Evolutionary conservation across 2,888 invertebrate genomes (phyloP), one percentile per base, ranked within the genome.

Genomic region (Morpho helenor): DNA sequence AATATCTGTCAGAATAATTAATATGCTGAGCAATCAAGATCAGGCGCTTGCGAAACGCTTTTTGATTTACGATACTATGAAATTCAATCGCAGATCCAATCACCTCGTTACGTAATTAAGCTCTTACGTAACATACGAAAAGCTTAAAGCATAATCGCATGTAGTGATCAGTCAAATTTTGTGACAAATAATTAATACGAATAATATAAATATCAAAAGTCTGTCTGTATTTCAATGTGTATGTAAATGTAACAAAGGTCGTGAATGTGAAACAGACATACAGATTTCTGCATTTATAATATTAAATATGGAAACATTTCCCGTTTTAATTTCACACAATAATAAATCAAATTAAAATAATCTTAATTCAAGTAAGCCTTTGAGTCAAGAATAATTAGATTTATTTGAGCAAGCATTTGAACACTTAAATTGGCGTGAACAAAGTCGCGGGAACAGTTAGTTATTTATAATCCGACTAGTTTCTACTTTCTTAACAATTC

Each of bases 1-100:
- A 57, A 56, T 52, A 52, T 42, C 50, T 58, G 60, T 56, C 61
- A 58, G 61, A 52, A 60, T 63, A 52, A 52, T 52, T 60, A 60
- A 60, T 63, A 53, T 50, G 50, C 57, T 56, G 60, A 58, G 50
- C 60, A 60, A 63, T 60, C 56, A 58, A 39, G 44, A 56, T 39
- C 58, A 56, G 57, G 45, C 56, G 42, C 52, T 22, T 2, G 31
- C 10, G 47, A 41, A 47, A 49, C 48, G 55, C 43, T 60, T 57
- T 58, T 58, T 59, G 58, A 61, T 62, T 52, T 52, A 52, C 39
- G 45, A 8, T 10, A 10, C 22, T 31, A 39, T 45, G 52, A 5
- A 10, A 52, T 52, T 52, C 52, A 52, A 52, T 52, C 16, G 52
- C 8, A 31, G 39, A 45, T 10, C 10, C 7, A n/a, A 43, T 9